A percentile compares a stretch with the other conserved stretches of the same genome.
Evolutionary conservation across 2,888 invertebrate species (phyloP).

Genomic region (Polydrusus tereticollis): DNA sequence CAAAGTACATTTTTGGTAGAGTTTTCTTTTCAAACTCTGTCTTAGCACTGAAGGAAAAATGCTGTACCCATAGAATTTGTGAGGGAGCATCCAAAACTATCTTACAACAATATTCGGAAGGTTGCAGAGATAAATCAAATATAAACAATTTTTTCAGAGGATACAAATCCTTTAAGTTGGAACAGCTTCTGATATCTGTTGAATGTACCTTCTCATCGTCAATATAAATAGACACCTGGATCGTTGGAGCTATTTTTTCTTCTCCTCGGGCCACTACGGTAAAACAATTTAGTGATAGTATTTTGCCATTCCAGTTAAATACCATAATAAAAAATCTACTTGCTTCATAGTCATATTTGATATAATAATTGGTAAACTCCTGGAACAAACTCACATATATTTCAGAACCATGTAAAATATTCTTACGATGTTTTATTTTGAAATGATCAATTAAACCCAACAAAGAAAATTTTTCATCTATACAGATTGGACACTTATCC

Average conservation of each 20-base stretch:
- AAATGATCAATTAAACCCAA: slow-evolving; percentile 8
- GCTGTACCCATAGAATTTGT: not conserved
- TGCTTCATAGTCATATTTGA: not conserved
- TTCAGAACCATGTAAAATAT: not conserved
- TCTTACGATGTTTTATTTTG: slow-evolving; percentile 6
- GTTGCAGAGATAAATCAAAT: not conserved
- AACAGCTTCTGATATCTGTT: not conserved
- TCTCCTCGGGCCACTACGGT: not conserved
- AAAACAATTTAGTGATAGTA: not conserved
- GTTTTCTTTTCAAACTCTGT: not conserved
- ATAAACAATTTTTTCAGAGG: not conserved
- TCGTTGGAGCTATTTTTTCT: not conserved
- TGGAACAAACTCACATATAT: not conserved
- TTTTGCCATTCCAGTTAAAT: not conserved
- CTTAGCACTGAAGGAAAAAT: not conserved
- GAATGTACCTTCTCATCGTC: not conserved
- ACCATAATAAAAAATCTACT: not conserved
- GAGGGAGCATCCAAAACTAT: not conserved
- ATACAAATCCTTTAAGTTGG: not conserved
- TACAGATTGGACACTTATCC: slow-evolving; percentile 38
- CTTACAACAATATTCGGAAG: not conserved
- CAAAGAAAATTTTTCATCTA: not conserved
- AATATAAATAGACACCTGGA: not conserved
- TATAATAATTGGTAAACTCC: not conserved
- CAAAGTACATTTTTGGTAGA: slow-evolving; percentile 14